Evolutionary conservation across 2,113 vertebrate genomes (phyloP).

Genomic region (Thunnus thynnus): DNA sequence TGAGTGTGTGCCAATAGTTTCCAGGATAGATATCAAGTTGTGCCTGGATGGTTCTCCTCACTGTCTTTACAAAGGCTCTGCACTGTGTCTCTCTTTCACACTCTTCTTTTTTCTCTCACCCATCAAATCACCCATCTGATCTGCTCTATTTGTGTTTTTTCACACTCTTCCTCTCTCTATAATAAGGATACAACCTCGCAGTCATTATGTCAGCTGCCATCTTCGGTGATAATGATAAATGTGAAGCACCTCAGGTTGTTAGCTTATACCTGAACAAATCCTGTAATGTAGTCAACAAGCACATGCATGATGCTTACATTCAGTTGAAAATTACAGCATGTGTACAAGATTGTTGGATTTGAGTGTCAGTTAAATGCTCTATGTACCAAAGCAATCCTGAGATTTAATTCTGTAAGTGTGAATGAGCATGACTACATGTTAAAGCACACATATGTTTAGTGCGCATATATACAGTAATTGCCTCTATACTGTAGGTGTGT

Average conservation of each 20-base stretch:
- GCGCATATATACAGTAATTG: not conserved
- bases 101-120: slow-evolving; percentile 1
- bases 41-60: slow-evolving; percentile 48
- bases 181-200: not conserved
- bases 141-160: slow-evolving; percentile 16
- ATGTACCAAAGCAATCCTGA: not conserved
- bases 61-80: slow-evolving; percentile 51
- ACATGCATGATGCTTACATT: slow-evolving; percentile 6
- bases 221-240: slow-evolving; percentile 19
- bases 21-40: slow-evolving; percentile 65
- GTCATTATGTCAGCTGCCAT: slow-evolving; percentile 16
- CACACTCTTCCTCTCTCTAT: slow-evolving; percentile 14
- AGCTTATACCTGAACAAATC: slow-evolving; percentile 25
- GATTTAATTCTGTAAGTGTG: not conserved
- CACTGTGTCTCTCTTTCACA: not conserved
- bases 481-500: not conserved
- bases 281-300: slow-evolving; percentile 17
- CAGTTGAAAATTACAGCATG: not conserved
- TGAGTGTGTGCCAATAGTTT: slow-evolving; percentile 51
- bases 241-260: not conserved
- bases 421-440: slow-evolving; percentile 4
- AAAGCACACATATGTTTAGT: not conserved
- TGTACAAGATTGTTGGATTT: not conserved
- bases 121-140: not conserved
- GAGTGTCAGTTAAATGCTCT: not conserved